These are phyloP conservation scores for Rhegmatorhina hoffmannsi DNA, from an alignment of 2,113 vertebrate species.

Conservation along the genomic window DNA sequence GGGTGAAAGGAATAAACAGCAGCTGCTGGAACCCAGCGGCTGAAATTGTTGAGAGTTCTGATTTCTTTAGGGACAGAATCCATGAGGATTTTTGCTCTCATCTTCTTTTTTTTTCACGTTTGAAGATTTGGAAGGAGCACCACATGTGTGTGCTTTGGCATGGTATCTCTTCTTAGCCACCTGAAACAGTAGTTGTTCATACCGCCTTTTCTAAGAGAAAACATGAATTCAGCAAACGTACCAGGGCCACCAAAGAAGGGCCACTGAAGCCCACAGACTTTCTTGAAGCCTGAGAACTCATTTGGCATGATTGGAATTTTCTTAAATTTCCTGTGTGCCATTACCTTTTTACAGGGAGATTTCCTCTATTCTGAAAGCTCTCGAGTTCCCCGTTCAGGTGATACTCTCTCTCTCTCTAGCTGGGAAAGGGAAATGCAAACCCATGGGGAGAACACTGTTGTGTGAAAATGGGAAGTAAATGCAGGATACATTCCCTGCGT, in stretches of 20 bases:
- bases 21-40: neutral
- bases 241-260: neutral
- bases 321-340: slow-evolving; percentile 32
- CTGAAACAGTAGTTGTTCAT: neutral
- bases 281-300: neutral
- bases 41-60: neutral
- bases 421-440: slow-evolving; percentile 39
- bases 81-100: neutral
- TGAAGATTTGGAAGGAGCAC: neutral
- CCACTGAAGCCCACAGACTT: neutral
- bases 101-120: neutral
- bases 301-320: neutral
- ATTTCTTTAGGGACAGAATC: neutral
- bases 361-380: slow-evolving; percentile 46
- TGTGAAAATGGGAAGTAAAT: neutral
- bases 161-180: neutral
- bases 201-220: neutral
- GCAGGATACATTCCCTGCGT: neutral
- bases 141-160: accelerated
- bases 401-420: slow-evolving; percentile 17
- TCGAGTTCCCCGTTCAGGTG: slow-evolving; percentile 36
- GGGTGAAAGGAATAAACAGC: slow-evolving; percentile 34
- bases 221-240: neutral
- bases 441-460: slow-evolving; percentile 5
- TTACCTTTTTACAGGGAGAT: slow-evolving; percentile 34